These are phyloP conservation scores for Halichondria panicea DNA, from an alignment of 37 sponge, comb jelly and placozoan genomes.

Conservation along the genomic window DNA sequence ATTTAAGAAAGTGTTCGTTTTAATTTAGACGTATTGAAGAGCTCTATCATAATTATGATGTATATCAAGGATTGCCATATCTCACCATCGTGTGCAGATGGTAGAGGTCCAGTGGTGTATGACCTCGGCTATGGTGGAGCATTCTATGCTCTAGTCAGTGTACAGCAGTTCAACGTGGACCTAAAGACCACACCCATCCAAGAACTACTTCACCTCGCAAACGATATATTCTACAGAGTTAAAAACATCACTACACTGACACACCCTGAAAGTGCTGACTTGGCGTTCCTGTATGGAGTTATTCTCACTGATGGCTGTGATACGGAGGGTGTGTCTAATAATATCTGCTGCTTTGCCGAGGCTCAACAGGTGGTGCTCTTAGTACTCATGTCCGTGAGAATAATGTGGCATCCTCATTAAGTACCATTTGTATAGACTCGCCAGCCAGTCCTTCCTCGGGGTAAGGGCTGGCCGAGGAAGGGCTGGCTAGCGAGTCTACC, in stretches of 20 bases:
- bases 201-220: slow-evolving; percentile 36
- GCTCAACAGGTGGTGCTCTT: slow-evolving; percentile 47
- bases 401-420: too few species aligned
- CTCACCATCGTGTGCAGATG: not conserved
- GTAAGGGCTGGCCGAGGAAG: too few species aligned
- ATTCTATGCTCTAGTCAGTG: slow-evolving; percentile 71
- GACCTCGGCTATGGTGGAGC: slow-evolving; percentile 79
- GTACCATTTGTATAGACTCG: too few species aligned
- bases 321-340: not conserved
- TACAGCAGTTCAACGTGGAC: slow-evolving; percentile 53
- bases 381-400: too few species aligned
- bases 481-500: too few species aligned
- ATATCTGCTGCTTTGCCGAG: slow-evolving; percentile 72
- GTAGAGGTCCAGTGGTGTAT: slow-evolving; percentile 33
- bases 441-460: too few species aligned
- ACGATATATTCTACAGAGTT: slow-evolving; percentile 23
- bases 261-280: slow-evolving; percentile 55
- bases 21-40: not conserved
- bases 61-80: not conserved
- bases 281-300: slow-evolving; percentile 80
- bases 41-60: not conserved
- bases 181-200: slow-evolving; percentile 25
- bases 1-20: too few species aligned
- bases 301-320: slow-evolving; percentile 74
- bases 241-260: slow-evolving; percentile 22